These are phyloP conservation scores for Saturnia japonica DNA, from an alignment of 2,888 invertebrate species.

Conservation along the genomic window DNA sequence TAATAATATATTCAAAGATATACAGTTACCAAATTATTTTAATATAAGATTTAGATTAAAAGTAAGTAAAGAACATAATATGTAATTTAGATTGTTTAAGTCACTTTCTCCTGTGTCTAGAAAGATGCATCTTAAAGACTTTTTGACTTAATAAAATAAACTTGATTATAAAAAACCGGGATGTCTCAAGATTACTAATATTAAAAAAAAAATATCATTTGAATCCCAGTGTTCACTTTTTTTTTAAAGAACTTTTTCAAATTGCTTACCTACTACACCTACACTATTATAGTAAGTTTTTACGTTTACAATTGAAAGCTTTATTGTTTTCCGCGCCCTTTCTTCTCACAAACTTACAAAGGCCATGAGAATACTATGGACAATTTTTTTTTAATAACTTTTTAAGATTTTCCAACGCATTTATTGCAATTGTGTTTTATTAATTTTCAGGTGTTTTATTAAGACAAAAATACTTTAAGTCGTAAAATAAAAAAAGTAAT, in stretches of 20 bases:
- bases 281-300: too few relatives aligned
- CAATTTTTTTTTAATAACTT: too few relatives aligned
- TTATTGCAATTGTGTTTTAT: background rate
- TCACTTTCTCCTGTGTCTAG: background rate
- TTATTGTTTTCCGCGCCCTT: background rate
- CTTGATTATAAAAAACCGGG: background rate
- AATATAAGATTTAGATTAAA: conserved; percentile 17
- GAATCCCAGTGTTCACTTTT: background rate
- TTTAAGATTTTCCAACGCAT: background rate
- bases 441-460: background rate
- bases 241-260: too few relatives aligned
- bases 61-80: background rate
- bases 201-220: background rate
- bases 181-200: background rate
- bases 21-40: conserved; percentile 35
- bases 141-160: conserved; percentile 3
- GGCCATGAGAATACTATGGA: too few relatives aligned
- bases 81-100: conserved; percentile 1
- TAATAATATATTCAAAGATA: conserved; percentile 43
- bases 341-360: background rate
- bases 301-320: background rate
- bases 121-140: background rate
- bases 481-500: background rate
- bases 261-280: too few relatives aligned
- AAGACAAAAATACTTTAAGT: conserved; percentile 2